Evolutionary conservation across 1,140 invertebrate genomes (phyloP).

Genomic region (Drosophila bifasciata): DNA sequence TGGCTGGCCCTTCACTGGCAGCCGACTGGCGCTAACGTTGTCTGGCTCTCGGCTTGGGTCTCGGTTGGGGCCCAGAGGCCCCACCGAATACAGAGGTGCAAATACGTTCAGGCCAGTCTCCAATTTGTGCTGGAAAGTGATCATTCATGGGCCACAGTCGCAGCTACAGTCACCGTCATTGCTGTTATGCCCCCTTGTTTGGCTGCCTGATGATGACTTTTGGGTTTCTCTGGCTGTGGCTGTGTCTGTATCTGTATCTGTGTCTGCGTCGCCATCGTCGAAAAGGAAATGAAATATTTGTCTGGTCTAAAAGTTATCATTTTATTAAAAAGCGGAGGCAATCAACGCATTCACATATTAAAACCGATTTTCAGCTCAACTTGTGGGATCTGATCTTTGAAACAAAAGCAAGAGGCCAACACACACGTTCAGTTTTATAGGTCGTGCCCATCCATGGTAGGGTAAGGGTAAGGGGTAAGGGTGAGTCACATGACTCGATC

Average conservation of each 20-base stretch:
- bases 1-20: conserved; percentile 63
- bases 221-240: conserved; percentile 45
- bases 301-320: conserved; percentile 83
- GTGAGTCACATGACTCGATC: conserved; percentile 44
- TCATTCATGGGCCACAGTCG: conserved; percentile 63
- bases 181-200: conserved; percentile 43
- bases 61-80: conserved; percentile 48
- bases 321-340: conserved; percentile 83
- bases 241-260: conserved; percentile 15
- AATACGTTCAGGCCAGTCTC: conserved; percentile 78
- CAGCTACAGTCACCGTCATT: conserved; percentile 26
- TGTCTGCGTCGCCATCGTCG: conserved; percentile 51
- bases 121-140: conserved; percentile 78
- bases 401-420: conserved; percentile 16
- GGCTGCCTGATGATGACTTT: conserved; percentile 70
- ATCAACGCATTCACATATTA: conserved; percentile 84
- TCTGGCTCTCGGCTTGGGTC: conserved; percentile 15
- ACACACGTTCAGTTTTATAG: conserved; percentile 39
- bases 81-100: conserved; percentile 82
- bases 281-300: conserved; percentile 83
- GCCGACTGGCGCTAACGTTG: conserved; percentile 71
- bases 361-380: conserved; percentile 53
- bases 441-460: conserved; percentile 36
- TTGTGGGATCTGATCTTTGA: conserved; percentile 75
- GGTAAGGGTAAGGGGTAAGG: conserved; percentile 16